Evolutionary conservation across 2,113 vertebrate species (phyloP).

Genomic region (Peromyscus maniculatus): DNA sequence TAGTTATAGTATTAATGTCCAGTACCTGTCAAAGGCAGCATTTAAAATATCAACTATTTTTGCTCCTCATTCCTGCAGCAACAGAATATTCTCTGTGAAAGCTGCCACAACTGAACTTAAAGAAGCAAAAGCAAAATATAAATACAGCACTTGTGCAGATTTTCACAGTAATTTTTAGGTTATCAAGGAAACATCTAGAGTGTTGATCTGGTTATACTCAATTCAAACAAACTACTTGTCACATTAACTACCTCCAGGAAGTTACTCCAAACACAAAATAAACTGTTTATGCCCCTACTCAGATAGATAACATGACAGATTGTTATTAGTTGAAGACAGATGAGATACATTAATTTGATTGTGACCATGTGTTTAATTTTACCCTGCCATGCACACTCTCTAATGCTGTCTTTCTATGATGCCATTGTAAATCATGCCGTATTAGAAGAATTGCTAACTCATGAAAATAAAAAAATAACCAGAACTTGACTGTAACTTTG

Average conservation of each 20-base stretch:
- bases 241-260: constrained; percentile 97
- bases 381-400: constrained; percentile 89
- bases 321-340: constrained; percentile 95
- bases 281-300: constrained; percentile 96
- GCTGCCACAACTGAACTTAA: constrained; percentile 78
- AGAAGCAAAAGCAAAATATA: constrained; percentile 85
- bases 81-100: constrained; percentile 81
- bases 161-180: constrained; percentile 92
- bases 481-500: constrained; percentile 70
- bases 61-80: constrained; percentile 66
- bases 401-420: constrained; percentile 85
- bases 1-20: constrained; percentile 50
- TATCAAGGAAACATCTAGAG: constrained; percentile 97
- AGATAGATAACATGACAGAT: constrained; percentile 96
- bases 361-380: constrained; percentile 95
- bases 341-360: constrained; percentile 95
- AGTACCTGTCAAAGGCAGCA: constrained; percentile 29
- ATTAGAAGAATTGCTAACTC: constrained; percentile 84
- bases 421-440: constrained; percentile 83
- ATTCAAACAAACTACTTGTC: constrained; percentile 96
- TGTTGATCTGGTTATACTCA: constrained; percentile 97
- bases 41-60: constrained; percentile 60
- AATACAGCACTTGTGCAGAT: constrained; percentile 86
- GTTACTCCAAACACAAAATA: constrained; percentile 99
- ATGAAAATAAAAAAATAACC: constrained; percentile 79